These are phyloP conservation scores for Anadara kagoshimensis DNA, from an alignment of 1,140 invertebrate genomes.

Conservation along the genomic window DNA sequence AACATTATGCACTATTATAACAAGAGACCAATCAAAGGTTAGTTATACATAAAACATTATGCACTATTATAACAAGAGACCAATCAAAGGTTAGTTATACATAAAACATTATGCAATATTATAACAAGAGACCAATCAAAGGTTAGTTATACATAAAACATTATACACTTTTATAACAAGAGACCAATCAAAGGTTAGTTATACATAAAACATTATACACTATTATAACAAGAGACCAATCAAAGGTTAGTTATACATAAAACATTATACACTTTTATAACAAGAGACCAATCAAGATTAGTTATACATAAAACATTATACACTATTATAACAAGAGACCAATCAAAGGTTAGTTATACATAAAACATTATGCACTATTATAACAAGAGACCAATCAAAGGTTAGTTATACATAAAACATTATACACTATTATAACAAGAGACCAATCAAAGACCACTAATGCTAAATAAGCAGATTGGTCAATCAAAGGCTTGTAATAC, in stretches of 20 bases:
- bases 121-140: neutral
- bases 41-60: neutral
- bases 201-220: too few species aligned
- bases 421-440: too few species aligned
- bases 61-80: too few species aligned
- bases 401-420: too few species aligned
- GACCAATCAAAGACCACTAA: too few species aligned
- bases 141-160: neutral
- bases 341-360: neutral
- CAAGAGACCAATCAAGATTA: neutral
- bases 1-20: neutral
- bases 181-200: neutral
- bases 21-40: neutral
- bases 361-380: too few species aligned
- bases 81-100: slow-evolving; percentile 61
- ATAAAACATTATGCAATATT: too few species aligned
- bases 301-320: neutral
- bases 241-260: slow-evolving; percentile 57
- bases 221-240: slow-evolving; percentile 56
- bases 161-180: neutral
- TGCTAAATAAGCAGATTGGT: too few species aligned
- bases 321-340: neutral
- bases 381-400: too few species aligned
- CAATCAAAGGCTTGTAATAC: too few species aligned
- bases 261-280: too few species aligned